Percentiles rank a stretch among this genome's conserved stretches.
Evolutionary conservation across 2,888 invertebrate genomes (phyloP).

Genomic region (Ormyrus labotus): DNA sequence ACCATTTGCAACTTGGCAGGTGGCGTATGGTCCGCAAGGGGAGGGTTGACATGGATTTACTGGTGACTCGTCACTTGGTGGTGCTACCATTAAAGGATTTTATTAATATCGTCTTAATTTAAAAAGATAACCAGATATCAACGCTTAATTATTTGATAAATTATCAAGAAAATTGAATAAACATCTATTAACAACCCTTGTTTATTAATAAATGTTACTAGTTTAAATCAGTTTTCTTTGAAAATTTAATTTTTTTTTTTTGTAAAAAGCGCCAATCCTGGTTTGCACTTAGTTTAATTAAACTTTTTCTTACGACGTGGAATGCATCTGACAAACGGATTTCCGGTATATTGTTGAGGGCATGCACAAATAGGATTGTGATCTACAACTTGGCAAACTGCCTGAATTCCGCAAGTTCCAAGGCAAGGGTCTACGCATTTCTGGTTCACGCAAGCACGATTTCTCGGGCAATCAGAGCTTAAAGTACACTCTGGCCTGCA

Average conservation of each 20-base stretch:
- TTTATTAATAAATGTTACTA: too few species aligned
- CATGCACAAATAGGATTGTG: conserved; percentile 91
- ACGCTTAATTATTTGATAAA: too few species aligned
- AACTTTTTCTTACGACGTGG: conserved; percentile 60
- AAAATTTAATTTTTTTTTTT: too few species aligned
- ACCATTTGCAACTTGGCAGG: conserved; percentile 81
- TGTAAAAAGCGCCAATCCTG: too few species aligned
- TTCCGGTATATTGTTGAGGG: conserved; percentile 85
- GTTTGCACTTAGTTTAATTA: conserved; percentile 62
- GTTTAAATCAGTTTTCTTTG: too few species aligned
- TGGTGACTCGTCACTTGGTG: conserved; percentile 68
- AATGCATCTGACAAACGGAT: conserved; percentile 75
- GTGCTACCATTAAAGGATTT: not conserved
- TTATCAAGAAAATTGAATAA: too few species aligned
- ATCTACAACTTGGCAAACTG: conserved; percentile 87
- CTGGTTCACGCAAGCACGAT: conserved; percentile 87
- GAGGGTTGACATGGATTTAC: conserved; percentile 79
- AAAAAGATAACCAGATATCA: too few species aligned
- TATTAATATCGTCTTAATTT: not conserved
- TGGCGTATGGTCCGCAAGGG: conserved; percentile 81
- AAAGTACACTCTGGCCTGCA: conserved; percentile 85
- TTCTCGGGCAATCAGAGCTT: conserved; percentile 70
- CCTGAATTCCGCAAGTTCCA: conserved; percentile 87
- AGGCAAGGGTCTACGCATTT: conserved; percentile 90
- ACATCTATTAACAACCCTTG: too few species aligned